A percentile compares a stretch with the other conserved stretches of the same genome.
phyloP scores from a whole-genome alignment of 1,140 invertebrate genomes.

The Pseudomyrmex flavicornis region DNA sequence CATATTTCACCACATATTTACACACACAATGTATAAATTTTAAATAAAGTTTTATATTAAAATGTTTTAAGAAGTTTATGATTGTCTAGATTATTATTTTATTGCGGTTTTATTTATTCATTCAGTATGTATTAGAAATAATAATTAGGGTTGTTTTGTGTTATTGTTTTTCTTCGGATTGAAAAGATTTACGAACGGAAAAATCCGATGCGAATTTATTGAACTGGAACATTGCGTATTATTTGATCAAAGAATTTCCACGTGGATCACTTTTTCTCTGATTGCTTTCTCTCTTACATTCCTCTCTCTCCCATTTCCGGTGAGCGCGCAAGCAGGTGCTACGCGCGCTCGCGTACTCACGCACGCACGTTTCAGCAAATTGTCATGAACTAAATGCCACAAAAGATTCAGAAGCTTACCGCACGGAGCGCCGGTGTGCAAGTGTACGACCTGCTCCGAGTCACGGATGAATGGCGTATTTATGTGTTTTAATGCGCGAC shows the following conservation, averaged over 20 bases:
- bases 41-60: too few relatives aligned
- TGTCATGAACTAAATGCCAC: slow-evolving; percentile 74
- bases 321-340: slow-evolving; percentile 11
- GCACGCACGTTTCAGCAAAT: slow-evolving; percentile 70
- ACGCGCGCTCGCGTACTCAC: slow-evolving; percentile 17
- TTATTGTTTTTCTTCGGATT: not conserved
- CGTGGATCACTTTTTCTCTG: slow-evolving; percentile 31
- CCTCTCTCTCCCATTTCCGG: slow-evolving; percentile 48
- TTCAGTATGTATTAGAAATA: not conserved
- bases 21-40: too few relatives aligned
- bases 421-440: slow-evolving; percentile 69
- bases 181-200: not conserved
- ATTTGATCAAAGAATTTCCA: slow-evolving; percentile 41
- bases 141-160: not conserved
- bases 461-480: slow-evolving; percentile 69
- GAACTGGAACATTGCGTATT: not conserved
- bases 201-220: not conserved
- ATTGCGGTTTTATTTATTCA: not conserved
- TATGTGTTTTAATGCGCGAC: slow-evolving; percentile 66
- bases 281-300: slow-evolving; percentile 64
- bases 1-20: too few relatives aligned
- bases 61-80: too few relatives aligned
- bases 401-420: slow-evolving; percentile 68
- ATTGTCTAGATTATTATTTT: too few relatives aligned
- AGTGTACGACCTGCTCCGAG: slow-evolving; percentile 65